Conservation (phyloP, 2,888 invertebrate genomes). For the Rugalucina vietnamica region DNA sequence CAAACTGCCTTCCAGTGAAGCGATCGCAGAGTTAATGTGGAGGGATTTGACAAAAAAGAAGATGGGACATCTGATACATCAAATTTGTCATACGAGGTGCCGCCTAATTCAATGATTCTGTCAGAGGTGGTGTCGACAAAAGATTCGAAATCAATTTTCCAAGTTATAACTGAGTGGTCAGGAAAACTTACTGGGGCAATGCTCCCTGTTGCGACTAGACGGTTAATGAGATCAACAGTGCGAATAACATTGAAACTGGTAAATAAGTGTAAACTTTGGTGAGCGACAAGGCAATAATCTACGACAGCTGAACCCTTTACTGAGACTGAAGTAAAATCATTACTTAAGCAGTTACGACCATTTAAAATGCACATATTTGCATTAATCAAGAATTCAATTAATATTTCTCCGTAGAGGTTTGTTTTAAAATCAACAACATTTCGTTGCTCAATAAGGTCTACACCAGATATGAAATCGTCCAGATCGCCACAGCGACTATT, state of each 20-base stretch:
- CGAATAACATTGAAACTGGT: constrained; percentile 5
- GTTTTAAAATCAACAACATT: constrained; percentile 23
- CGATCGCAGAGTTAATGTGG: neutral
- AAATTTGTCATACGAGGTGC: neutral
- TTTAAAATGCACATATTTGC: constrained; percentile 30
- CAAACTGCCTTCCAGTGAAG: neutral
- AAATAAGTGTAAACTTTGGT: constrained; percentile 3
- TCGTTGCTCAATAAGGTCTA: constrained; percentile 8
- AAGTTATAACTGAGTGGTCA: constrained; percentile 16
- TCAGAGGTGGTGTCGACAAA: neutral
- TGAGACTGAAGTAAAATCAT: constrained; percentile 34
- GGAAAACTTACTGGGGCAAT: neutral
- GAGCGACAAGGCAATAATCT: constrained; percentile 22
- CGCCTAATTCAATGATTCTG: neutral
- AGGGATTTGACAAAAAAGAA: neutral
- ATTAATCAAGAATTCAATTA: constrained; percentile 31
- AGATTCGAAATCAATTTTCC: neutral
- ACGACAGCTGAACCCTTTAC: constrained; percentile 27
- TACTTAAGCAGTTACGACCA: constrained; percentile 20
- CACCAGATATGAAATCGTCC: constrained; percentile 19
- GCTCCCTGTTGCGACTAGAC: neutral
- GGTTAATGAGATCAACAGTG: constrained; percentile 1
- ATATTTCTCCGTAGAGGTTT: constrained; percentile 8
- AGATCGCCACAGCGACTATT: constrained; percentile 19
- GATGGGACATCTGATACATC: neutral